phyloP scores from a whole-genome alignment of 2,797 vertebrate genomes.

The Pogonophryne albipinna region DNA sequence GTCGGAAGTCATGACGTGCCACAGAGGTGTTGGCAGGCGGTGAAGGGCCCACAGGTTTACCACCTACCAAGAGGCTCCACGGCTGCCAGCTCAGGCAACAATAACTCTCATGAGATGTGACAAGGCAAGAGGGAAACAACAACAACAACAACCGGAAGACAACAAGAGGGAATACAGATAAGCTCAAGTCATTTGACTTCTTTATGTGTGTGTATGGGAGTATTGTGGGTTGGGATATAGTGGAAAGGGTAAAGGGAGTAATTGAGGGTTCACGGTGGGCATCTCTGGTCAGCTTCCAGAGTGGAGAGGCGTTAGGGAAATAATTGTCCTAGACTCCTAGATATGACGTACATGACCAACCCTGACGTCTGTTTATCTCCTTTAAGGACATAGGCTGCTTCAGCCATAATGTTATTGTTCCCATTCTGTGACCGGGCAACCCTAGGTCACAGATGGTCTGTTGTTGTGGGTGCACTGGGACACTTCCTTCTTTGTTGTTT shows the following conservation, averaged over 20 bases:
- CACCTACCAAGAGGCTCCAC: conserved; percentile 1
- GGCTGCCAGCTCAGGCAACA: not conserved
- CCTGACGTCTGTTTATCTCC: no score
- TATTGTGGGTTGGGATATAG: not conserved
- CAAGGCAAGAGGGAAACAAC: not conserved
- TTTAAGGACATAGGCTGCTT: no score
- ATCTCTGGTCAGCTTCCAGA: no score
- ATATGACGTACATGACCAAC: no score
- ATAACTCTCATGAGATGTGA: not conserved
- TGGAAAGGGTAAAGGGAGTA: not conserved
- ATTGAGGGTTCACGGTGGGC: not conserved
- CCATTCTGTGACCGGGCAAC: no score
- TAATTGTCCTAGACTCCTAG: no score
- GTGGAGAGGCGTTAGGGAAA: no score
- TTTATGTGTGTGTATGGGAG: not conserved
- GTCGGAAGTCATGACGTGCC: conserved; percentile 20
- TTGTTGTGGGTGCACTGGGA: no score
- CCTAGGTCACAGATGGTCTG: no score
- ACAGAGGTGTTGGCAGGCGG: conserved; percentile 1
- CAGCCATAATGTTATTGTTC: no score
- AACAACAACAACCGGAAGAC: not conserved
- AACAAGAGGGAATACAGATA: not conserved
- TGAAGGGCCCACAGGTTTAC: not conserved
- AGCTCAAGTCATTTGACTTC: not conserved
- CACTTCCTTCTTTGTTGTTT: no score